Conservation (phyloP, 2,888 invertebrate genomes). For the Macroteleia sp. region DNA sequence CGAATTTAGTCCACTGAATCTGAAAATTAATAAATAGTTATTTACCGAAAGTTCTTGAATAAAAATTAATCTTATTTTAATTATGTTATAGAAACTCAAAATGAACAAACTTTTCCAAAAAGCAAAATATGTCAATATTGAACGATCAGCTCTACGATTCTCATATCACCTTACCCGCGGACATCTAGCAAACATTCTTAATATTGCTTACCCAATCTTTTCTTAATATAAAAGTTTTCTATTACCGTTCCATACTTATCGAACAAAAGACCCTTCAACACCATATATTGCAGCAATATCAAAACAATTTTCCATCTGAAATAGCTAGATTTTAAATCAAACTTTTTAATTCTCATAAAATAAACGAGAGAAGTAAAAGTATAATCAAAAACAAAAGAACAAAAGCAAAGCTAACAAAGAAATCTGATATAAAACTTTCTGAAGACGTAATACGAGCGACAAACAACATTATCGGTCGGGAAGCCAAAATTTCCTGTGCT, state of each 20-base stretch:
- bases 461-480: conserved; percentile 15
- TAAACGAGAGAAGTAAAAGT: background rate
- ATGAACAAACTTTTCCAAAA: conserved; percentile 52
- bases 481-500: conserved; percentile 23
- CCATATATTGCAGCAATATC: conserved; percentile 39
- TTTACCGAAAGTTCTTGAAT: too few species aligned
- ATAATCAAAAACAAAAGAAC: background rate
- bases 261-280: conserved; percentile 29
- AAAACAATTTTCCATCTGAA: conserved; percentile 42
- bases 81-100: too few species aligned
- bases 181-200: conserved; percentile 31
- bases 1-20: too few species aligned
- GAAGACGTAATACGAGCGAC: background rate
- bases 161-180: conserved; percentile 27
- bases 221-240: conserved; percentile 59
- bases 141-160: conserved; percentile 22
- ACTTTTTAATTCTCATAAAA: conserved; percentile 34
- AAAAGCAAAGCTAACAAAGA: background rate
- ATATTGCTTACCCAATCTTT: conserved; percentile 43
- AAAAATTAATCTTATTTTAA: too few species aligned
- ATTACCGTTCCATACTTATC: conserved; percentile 26
- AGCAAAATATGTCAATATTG: conserved; percentile 51
- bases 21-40: too few species aligned
- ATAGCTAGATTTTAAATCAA: conserved; percentile 14
- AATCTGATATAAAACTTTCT: background rate